Evolutionary conservation across 2,797 vertebrate species (phyloP).

Genomic region (Tarsius wallacei): DNA sequence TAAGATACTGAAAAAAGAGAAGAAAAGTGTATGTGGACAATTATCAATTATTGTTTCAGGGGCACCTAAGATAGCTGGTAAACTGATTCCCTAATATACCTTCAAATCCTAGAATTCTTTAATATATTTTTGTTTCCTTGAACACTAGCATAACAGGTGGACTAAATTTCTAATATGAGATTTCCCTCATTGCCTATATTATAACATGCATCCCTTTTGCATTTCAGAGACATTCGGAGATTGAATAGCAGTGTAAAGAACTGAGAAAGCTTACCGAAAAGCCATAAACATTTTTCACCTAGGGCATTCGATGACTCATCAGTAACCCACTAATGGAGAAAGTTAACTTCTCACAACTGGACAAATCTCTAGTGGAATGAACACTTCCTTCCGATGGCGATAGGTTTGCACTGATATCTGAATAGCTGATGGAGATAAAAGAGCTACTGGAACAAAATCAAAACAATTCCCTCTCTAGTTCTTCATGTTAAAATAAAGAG

Average conservation of each 20-base stretch:
- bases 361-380: constrained; percentile 19
- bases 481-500: constrained; percentile 64
- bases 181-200: constrained; percentile 12
- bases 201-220: constrained; percentile 57
- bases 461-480: constrained; percentile 54
- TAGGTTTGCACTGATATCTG: constrained; percentile 23
- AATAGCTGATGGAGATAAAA: constrained; percentile 61
- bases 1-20: neutral
- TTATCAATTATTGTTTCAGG: constrained; percentile 9
- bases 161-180: constrained; percentile 56
- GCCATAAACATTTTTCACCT: constrained; percentile 59
- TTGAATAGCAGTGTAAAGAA: constrained; percentile 49
- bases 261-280: constrained; percentile 59
- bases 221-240: constrained; percentile 66
- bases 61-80: neutral
- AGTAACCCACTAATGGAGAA: constrained; percentile 17
- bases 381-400: neutral
- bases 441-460: neutral
- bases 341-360: constrained; percentile 58
- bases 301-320: constrained; percentile 34
- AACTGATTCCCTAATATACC: neutral
- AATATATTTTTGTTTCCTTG: neutral
- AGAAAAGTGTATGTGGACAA: neutral
- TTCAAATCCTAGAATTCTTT: constrained; percentile 38
- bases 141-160: constrained; percentile 42